These are phyloP conservation scores for Pararge aegeria DNA, from an alignment of 1,140 invertebrate species.

Conservation along the genomic window DNA sequence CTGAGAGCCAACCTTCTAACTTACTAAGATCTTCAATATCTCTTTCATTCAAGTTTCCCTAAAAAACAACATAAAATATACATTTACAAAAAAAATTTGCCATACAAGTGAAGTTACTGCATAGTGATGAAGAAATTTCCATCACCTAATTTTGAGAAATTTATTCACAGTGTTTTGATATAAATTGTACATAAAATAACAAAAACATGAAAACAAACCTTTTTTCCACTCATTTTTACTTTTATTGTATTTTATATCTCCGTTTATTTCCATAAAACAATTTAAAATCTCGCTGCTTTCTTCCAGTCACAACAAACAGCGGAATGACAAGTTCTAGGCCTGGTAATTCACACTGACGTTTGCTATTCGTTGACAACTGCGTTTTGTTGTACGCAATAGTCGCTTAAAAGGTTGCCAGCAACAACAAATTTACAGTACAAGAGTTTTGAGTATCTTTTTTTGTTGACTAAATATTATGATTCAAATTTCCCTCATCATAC, in stretches of 20 bases:
- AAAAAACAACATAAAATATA: constrained; percentile 45
- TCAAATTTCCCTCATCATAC: not conserved
- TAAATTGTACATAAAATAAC: constrained; percentile 43
- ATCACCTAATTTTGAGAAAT: constrained; percentile 46
- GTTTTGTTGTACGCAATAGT: constrained; percentile 45
- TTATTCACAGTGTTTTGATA: constrained; percentile 42
- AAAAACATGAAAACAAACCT: constrained; percentile 42
- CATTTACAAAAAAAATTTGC: constrained; percentile 38
- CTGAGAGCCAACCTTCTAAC: constrained; percentile 47
- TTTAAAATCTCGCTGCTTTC: constrained; percentile 34
- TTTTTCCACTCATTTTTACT: constrained; percentile 41
- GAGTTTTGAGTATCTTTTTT: constrained; percentile 24
- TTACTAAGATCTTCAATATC: constrained; percentile 44
- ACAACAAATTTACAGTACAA: constrained; percentile 45
- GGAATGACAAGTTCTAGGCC: constrained; percentile 42
- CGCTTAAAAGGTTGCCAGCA: constrained; percentile 41
- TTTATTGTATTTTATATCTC: constrained; percentile 38
- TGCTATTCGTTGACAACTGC: constrained; percentile 46
- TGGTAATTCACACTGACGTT: constrained; percentile 46
- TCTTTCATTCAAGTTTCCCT: constrained; percentile 41
- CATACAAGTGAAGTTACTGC: constrained; percentile 38
- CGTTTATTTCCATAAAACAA: constrained; percentile 39
- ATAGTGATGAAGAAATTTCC: constrained; percentile 46
- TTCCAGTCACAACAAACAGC: constrained; percentile 43
- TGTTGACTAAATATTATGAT: constrained; percentile 14